Base-by-base conservation (phyloP, 2,113 vertebrate species). In the Phrynocephalus versicolor region DNA sequence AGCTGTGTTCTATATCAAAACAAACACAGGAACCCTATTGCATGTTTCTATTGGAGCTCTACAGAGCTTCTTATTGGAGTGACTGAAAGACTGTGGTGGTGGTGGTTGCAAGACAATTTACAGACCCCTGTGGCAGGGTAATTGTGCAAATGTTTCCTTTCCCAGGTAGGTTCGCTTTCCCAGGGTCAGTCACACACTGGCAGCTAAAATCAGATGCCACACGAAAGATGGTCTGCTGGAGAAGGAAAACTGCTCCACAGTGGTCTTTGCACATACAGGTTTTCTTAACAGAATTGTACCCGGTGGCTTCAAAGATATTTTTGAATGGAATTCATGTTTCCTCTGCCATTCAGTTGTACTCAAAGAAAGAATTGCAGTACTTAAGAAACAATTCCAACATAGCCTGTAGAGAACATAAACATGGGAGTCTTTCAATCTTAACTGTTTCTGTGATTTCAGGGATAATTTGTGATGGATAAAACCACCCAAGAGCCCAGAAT, bases 391-490 rank as follows among this genome's bases (percentile, higher is more conserved):
- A 55, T 8, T 21, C 79, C 62, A 58, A 58, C n/a, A 82, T 21
- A 94, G 70, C 88, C 90, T 72, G 14, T 6, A 77, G 39, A 57
- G 4, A 15, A 15, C 4, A 9, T 64, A 64, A 57, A 74, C 74
- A 80, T 19, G 14, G 55, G 12, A 14, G 33, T 13, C n/a, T 60
- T 62, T 51, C 4, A 57, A 7, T 58, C 67, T 81, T 87, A 39
- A 33, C 81, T 90, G 87, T 86, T 57, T 80, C 78, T 76, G 0
- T 77, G 79, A 83, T 62, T 41, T 81, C 84, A 79, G 74, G 79
- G 78, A 82, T 88, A 74, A 80, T 85, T 91, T 87, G 80, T 0
- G 79, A 96, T 94, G 95, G 93, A 93, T 85, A 84, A 85, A 88
- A 76, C 41, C 73, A 75, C 79, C 77, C 84, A 78, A 85, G 72